Conservation (phyloP, 30 jellyfish, hydroid and myxozoan species). For the Hydractinia echinata region DNA sequence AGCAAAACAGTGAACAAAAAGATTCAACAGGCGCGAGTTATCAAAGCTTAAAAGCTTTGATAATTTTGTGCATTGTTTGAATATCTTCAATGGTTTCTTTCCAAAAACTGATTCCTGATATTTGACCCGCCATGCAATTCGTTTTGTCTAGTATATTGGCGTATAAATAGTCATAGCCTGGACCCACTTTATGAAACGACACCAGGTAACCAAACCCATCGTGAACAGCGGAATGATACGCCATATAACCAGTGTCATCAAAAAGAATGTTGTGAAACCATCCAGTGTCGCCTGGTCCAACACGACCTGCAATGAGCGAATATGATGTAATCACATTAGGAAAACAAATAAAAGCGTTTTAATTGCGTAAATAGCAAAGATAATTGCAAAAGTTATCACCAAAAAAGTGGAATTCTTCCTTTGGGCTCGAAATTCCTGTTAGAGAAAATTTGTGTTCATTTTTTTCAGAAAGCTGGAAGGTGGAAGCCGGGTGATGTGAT, state of each 20-base stretch:
- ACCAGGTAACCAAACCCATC: slow-evolving; percentile 92
- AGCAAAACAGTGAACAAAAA: too few species aligned
- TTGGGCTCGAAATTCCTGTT: too few species aligned
- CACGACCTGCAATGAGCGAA: slow-evolving; percentile 56
- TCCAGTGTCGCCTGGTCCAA: slow-evolving; percentile 98
- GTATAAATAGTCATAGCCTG: slow-evolving; percentile 91
- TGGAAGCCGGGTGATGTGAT: too few species aligned
- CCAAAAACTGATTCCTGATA: slow-evolving; percentile 89
- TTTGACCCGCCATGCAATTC: slow-evolving; percentile 76
- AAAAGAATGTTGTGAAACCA: slow-evolving; percentile 74
- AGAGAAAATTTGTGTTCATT: too few species aligned
- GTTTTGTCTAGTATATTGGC: slow-evolving; percentile 63
- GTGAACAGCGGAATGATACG: slow-evolving; percentile 97
- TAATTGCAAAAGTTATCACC: too few species aligned
- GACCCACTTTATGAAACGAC: slow-evolving; percentile 74
- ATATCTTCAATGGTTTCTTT: slow-evolving; percentile 48
- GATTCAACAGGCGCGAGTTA: not conserved
- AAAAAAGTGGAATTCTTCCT: too few species aligned
- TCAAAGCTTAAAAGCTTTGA: not conserved
- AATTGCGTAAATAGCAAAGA: too few species aligned
- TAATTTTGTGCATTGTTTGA: not conserved
- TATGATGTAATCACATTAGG: too few species aligned
- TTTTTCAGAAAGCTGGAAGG: too few species aligned
- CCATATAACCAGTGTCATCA: slow-evolving; percentile 86
- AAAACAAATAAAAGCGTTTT: too few species aligned